Conservation (phyloP, 2,888 invertebrate species). For the Piscicola geometra region DNA sequence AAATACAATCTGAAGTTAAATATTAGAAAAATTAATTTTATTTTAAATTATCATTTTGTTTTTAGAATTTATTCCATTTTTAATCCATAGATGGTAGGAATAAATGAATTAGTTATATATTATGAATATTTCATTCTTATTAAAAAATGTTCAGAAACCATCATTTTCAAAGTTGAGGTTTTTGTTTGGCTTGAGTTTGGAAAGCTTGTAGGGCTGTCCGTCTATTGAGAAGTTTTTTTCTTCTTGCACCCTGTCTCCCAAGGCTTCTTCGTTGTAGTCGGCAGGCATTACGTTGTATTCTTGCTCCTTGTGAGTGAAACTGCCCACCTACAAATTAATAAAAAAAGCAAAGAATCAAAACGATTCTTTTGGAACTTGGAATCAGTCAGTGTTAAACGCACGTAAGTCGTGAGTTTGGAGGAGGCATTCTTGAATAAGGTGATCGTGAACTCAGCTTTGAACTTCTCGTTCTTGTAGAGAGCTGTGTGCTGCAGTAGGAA, state of each 20-base stretch:
- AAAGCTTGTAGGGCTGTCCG: neutral
- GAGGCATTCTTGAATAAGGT: neutral
- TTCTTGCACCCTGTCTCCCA: neutral
- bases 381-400: neutral
- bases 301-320: neutral
- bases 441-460: neutral
- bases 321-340: neutral
- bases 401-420: neutral
- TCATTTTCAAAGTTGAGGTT: neutral
- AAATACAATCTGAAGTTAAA: neutral
- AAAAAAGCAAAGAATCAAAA: neutral
- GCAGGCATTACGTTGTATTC: neutral
- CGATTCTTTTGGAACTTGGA: neutral
- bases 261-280: neutral
- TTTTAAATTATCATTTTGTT: no score
- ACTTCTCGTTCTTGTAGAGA: neutral
- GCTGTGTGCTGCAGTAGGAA: neutral
- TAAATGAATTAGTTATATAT: no score
- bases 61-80: no score
- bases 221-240: neutral
- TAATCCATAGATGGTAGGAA: no score
- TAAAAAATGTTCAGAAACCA: no score
- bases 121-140: no score
- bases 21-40: no score
- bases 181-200: neutral